Conservation (phyloP, 2,113 vertebrate genomes). For the Alligator mississippiensis region DNA sequence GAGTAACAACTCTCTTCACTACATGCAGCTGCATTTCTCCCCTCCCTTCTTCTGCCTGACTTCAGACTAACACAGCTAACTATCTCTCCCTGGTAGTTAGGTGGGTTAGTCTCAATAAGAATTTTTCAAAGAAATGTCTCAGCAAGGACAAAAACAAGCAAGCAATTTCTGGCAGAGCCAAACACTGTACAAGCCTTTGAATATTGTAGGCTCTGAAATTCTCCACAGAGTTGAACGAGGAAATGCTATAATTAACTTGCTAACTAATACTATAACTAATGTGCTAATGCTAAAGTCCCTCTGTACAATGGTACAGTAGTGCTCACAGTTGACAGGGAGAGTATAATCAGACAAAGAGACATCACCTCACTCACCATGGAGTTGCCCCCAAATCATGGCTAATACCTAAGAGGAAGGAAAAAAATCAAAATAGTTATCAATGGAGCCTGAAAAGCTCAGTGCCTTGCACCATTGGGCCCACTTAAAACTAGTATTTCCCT, state of each 20-base stretch:
- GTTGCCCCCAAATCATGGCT: constrained; percentile 39
- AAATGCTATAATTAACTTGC: constrained; percentile 34
- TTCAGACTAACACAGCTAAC: too few relatives aligned
- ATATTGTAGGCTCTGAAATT: background rate
- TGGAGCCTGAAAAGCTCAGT: constrained; percentile 11
- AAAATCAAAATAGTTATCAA: background rate
- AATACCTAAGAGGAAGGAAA: constrained; percentile 11
- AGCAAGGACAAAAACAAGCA: background rate
- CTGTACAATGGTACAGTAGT: background rate
- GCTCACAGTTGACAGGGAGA: constrained; percentile 25
- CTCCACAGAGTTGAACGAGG: background rate
- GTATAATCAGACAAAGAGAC: constrained; percentile 37
- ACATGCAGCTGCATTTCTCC: too few relatives aligned
- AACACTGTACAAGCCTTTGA: background rate
- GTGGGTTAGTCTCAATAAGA: too few relatives aligned
- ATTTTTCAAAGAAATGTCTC: background rate
- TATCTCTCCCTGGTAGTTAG: too few relatives aligned
- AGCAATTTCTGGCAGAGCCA: background rate
- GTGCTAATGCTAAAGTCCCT: constrained; percentile 9
- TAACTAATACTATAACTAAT: too few relatives aligned
- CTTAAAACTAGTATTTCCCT: background rate
- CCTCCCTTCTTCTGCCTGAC: too few relatives aligned
- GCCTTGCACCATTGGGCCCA: background rate
- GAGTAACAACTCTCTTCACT: too few relatives aligned
- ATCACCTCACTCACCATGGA: constrained; percentile 23